Evolutionary conservation across 2,888 invertebrate species (phyloP).

Genomic region (Parelbella ahira): DNA sequence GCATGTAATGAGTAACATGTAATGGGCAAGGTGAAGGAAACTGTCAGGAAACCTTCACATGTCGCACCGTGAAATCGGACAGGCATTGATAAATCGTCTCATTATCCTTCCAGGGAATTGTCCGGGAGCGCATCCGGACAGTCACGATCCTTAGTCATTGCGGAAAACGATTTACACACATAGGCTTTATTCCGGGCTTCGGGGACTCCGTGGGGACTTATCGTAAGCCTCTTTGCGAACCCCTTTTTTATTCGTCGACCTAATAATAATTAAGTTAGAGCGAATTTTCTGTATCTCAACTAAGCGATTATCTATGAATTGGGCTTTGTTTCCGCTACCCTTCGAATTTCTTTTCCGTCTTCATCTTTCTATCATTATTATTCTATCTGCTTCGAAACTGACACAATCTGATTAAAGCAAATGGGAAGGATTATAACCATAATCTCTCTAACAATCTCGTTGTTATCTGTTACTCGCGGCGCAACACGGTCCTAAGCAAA

Average conservation of each 20-base stretch:
- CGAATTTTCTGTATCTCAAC: constrained; percentile 16
- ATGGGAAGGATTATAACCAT: constrained; percentile 1
- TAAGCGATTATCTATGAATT: constrained; percentile 15
- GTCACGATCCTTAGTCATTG: constrained; percentile 19
- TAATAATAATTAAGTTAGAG: constrained; percentile 19
- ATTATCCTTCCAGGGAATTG: constrained; percentile 16
- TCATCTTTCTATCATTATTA: too few species aligned
- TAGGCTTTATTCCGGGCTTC: constrained; percentile 17
- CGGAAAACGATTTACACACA: constrained; percentile 25
- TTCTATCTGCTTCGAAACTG: too few species aligned
- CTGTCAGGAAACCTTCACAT: not conserved
- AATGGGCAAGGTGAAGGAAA: not conserved
- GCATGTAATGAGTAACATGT: too few species aligned
- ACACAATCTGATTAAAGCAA: not conserved
- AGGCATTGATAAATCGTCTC: constrained; percentile 23
- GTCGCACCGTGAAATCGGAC: constrained; percentile 11
- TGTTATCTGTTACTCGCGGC: not conserved
- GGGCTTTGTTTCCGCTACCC: not conserved
- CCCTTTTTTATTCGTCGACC: constrained; percentile 23
- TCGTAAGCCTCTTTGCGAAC: constrained; percentile 18
- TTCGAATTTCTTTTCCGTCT: not conserved
- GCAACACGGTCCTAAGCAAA: constrained; percentile 5
- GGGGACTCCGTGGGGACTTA: constrained; percentile 22
- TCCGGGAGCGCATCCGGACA: constrained; percentile 6
- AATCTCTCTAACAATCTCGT: not conserved